phyloP scores from a whole-genome alignment of 2,113 vertebrate genomes.

The Excalfactoria chinensis region DNA sequence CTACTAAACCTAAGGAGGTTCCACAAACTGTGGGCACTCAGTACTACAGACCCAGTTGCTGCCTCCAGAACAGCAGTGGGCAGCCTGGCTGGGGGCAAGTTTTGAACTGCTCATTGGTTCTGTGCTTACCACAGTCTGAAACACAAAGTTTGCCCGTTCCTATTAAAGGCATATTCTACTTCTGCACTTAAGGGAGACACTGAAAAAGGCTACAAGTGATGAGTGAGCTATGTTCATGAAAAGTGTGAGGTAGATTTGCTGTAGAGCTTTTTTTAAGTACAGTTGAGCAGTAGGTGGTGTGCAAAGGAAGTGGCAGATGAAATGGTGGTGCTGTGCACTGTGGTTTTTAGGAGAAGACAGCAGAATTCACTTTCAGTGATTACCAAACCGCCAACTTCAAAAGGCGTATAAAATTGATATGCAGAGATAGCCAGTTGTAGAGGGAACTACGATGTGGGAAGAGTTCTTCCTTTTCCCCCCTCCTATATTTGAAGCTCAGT shows the following conservation, averaged over 20 bases:
- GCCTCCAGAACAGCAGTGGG: background rate
- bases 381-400: background rate
- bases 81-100: no score
- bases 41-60: background rate
- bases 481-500: background rate
- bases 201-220: background rate
- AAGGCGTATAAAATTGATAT: background rate
- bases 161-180: background rate
- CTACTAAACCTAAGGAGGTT: background rate
- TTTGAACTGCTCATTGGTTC: rapidly evolving
- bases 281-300: background rate
- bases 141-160: background rate
- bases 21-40: background rate
- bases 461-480: background rate
- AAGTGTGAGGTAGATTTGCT: background rate
- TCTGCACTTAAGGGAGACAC: background rate
- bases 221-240: background rate
- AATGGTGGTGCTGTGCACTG: background rate
- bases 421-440: background rate
- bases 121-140: background rate
- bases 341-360: background rate
- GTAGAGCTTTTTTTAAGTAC: background rate
- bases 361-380: background rate
- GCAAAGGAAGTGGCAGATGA: background rate
- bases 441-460: background rate